These are phyloP conservation scores for Cerastis leucographa DNA, from an alignment of 2,888 invertebrate genomes.

Conservation along the genomic window DNA sequence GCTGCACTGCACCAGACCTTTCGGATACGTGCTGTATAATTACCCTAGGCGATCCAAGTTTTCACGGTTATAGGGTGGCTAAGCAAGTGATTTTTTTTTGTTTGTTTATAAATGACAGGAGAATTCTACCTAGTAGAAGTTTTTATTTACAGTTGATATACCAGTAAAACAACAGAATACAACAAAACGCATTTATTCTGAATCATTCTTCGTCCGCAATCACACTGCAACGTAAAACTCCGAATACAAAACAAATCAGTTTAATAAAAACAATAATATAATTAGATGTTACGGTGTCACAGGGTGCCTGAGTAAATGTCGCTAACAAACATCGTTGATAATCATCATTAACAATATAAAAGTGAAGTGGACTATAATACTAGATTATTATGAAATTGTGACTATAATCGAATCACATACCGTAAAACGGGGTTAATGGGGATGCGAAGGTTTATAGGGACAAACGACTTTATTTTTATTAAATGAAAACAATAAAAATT, in stretches of 20 bases:
- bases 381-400: slow-evolving; percentile 54
- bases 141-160: neutral
- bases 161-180: slow-evolving; percentile 52
- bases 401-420: slow-evolving; percentile 31
- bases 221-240: slow-evolving; percentile 64
- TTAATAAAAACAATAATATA: slow-evolving; percentile 51
- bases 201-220: slow-evolving; percentile 61
- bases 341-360: slow-evolving; percentile 36
- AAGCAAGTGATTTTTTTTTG: neutral
- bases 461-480: neutral
- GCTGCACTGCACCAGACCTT: neutral
- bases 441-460: neutral
- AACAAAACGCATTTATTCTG: slow-evolving; percentile 71
- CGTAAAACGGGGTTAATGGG: neutral
- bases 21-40: neutral
- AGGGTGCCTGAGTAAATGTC: slow-evolving; percentile 45
- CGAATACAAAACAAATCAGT: slow-evolving; percentile 63
- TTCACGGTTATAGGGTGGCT: neutral
- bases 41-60: neutral
- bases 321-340: slow-evolving; percentile 38
- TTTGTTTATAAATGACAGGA: too few relatives aligned
- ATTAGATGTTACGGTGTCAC: slow-evolving; percentile 44
- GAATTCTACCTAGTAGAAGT: neutral
- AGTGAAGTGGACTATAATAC: slow-evolving; percentile 28
- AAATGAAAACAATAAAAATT: too few relatives aligned